These are phyloP conservation scores for Heliconius sara DNA, from an alignment of 2,888 invertebrate species.

Conservation along the genomic window DNA sequence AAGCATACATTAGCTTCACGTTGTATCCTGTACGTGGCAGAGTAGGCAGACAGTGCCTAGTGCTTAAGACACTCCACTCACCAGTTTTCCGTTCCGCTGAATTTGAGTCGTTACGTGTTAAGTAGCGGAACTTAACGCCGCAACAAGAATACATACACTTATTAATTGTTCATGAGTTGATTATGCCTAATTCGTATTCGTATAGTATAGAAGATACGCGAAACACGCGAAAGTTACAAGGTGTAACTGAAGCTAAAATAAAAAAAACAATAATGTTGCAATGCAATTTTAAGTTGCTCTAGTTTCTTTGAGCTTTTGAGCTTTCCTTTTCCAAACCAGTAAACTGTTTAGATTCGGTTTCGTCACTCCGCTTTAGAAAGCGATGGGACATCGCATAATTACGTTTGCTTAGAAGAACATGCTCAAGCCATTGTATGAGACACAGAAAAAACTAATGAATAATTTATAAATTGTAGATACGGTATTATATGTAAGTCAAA, in stretches of 20 bases:
- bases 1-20: too few relatives aligned
- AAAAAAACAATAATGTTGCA: background rate
- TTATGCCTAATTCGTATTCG: too few relatives aligned
- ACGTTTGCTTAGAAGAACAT: conserved; percentile 9
- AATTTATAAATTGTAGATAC: background rate
- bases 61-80: background rate
- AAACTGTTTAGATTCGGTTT: conserved; percentile 15
- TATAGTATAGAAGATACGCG: too few relatives aligned
- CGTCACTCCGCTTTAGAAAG: conserved; percentile 1
- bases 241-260: background rate
- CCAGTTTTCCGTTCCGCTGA: background rate
- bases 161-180: too few relatives aligned
- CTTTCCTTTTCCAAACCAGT: conserved; percentile 3
- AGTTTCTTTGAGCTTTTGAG: conserved; percentile 17
- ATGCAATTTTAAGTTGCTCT: conserved; percentile 16
- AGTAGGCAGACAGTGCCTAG: too few relatives aligned
- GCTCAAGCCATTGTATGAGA: background rate
- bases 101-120: background rate
- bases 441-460: background rate
- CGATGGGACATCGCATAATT: conserved; percentile 15
- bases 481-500: background rate
- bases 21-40: too few relatives aligned
- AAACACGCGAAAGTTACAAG: too few relatives aligned
- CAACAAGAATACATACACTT: too few relatives aligned
- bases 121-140: background rate